These are phyloP conservation scores for Paradoxurus hermaphroditus DNA, from an alignment of 2,113 vertebrate genomes.

Conservation along the genomic window DNA sequence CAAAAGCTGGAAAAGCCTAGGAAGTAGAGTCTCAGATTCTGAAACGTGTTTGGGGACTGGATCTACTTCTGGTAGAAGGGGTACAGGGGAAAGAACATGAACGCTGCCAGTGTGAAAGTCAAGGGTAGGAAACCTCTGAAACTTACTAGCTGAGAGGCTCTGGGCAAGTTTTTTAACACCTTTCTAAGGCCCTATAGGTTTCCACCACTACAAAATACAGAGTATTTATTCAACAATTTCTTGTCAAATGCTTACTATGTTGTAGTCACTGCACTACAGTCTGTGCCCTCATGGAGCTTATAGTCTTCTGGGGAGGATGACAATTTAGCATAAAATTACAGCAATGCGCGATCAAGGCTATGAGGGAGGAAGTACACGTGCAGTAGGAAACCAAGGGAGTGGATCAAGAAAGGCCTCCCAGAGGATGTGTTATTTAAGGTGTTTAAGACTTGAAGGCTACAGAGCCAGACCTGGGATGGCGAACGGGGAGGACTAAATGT, in stretches of 20 bases:
- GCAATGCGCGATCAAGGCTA: not conserved
- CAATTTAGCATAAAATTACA: not conserved
- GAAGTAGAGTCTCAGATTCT: not conserved
- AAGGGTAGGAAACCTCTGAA: not conserved
- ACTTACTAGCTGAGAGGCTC: not conserved
- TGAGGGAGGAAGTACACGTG: not conserved
- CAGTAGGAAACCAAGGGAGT: not conserved
- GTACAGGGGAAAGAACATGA: not conserved
- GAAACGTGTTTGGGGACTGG: not conserved
- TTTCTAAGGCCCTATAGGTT: not conserved
- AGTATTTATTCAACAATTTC: not conserved
- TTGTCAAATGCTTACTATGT: not conserved
- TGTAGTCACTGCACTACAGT: not conserved
- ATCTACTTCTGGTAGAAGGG: not conserved
- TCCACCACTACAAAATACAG: constrained; percentile 22
- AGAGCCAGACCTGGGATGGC: not conserved
- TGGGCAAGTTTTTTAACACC: not conserved
- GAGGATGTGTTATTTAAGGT: not conserved
- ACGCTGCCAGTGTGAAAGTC: not conserved
- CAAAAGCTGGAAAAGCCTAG: constrained; percentile 2
- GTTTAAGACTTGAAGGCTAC: not conserved
- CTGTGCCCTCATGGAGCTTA: not conserved
- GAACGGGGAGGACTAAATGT: not conserved
- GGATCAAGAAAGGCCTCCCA: not conserved
- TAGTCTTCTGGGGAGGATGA: not conserved